Base-by-base conservation (phyloP, 2,888 invertebrate genomes). In the Silvanus unidentatus region DNA sequence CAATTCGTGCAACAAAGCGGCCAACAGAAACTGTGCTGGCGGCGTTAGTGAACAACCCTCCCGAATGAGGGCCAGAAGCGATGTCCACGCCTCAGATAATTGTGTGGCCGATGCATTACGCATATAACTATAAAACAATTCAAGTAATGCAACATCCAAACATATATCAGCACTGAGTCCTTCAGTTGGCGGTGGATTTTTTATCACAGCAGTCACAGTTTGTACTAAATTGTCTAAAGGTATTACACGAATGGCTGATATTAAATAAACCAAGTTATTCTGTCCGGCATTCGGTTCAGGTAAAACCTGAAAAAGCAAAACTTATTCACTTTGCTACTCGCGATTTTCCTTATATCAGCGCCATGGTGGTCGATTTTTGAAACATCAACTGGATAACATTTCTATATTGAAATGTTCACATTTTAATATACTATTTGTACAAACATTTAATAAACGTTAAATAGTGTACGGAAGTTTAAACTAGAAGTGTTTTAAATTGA, bases 201-300 rank as follows among this genome's bases (percentile, higher is more conserved):
- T 87, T 22, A 92, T 81, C 47, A 91, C 88, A 64, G 86, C 84
- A 60, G 85, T 83, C 13, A 90, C 80, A 2, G 88, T 88, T 71
- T 86, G 84, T 39, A 93, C 84, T 57, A 91, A 77, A 42, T 86
- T 86, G 63, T 91, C 90, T 60, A 88, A 81, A 2, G 90, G 89
- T 74, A 93, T 82, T 1, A 89, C 88, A 52, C 87, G 79, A 52
- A 92, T 85, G 27, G 87, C 84, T 42, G 84, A 82, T 38, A 92
- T 81, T 52, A 92, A 73, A 53, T 88, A 81, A 9, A 92, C 89
- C 58, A 91, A 74, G 48, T 86, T 82, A 53, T 82, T 75, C 69
- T 91, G 90, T 50, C 81, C 81, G 3, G 76, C 64, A 56, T 81
- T 81, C 12, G 84, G 81, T 62, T 82, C 80, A 22, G 82, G 78